These are phyloP conservation scores for Chymomyza procnemis DNA, from an alignment of 2,888 invertebrate genomes.

Conservation along the genomic window DNA sequence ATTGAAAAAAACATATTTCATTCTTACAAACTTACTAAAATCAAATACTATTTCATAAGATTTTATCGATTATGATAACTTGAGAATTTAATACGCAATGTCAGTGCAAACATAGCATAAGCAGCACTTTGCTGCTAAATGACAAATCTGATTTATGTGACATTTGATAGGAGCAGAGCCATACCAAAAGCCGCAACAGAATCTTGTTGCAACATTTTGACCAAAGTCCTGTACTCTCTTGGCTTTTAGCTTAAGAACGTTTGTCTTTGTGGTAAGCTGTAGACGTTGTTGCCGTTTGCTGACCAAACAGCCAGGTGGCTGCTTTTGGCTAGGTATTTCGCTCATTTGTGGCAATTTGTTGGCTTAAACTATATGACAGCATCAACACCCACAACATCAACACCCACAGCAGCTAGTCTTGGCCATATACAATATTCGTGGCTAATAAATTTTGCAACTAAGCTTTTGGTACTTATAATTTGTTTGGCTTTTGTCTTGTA, in stretches of 20 bases:
- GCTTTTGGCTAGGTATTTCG: constrained; percentile 19
- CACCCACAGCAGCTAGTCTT: not conserved
- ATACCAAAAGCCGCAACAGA: constrained; percentile 35
- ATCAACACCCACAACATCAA: not conserved
- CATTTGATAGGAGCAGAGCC: constrained; percentile 63
- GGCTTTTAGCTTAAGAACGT: constrained; percentile 31
- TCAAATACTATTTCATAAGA: too few relatives aligned
- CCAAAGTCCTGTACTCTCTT: constrained; percentile 9
- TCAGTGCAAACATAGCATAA: not conserved
- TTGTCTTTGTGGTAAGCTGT: not conserved
- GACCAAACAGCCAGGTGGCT: not conserved
- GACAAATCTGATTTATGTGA: constrained; percentile 74
- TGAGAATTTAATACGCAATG: not conserved
- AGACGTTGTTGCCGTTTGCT: not conserved
- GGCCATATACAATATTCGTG: constrained; percentile 23
- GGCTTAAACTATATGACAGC: not conserved
- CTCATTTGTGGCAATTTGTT: constrained; percentile 59
- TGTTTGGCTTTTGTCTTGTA: constrained; percentile 66
- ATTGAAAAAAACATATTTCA: too few relatives aligned
- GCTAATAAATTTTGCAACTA: constrained; percentile 57
- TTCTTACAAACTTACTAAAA: too few relatives aligned
- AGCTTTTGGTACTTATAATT: constrained; percentile 51
- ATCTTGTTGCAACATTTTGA: constrained; percentile 1
- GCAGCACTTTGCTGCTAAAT: constrained; percentile 45
- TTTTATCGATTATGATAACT: too few relatives aligned